A percentile compares a stretch with the other conserved stretches of the same genome.
phyloP scores from a whole-genome alignment of 2,113 vertebrate genomes.

The Mystacornis crossleyi region DNA sequence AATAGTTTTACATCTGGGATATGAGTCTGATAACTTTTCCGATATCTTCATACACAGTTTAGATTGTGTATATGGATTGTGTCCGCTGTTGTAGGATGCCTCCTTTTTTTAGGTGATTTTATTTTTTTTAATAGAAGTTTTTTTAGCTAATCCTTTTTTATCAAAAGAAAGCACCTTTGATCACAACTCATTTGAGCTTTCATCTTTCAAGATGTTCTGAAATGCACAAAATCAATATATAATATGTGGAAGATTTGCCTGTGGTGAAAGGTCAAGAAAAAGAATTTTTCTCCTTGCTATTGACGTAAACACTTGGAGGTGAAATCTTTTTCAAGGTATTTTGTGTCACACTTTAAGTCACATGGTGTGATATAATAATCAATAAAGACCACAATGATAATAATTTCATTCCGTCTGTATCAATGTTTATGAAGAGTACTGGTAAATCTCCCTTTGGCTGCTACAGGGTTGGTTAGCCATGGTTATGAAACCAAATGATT shows the following conservation, averaged over 20 bases:
- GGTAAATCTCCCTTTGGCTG: background rate
- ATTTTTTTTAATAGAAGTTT: background rate
- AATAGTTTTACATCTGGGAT: background rate
- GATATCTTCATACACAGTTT: background rate
- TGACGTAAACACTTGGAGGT: conserved; percentile 8
- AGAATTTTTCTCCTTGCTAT: conserved; percentile 12
- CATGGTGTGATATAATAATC: conserved; percentile 15
- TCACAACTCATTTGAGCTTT: conserved; percentile 28
- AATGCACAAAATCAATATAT: conserved; percentile 42
- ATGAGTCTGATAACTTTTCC: background rate
- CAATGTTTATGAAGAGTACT: background rate
- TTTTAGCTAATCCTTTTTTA: conserved; percentile 1
- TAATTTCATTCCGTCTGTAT: conserved; percentile 4
- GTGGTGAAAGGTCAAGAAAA: conserved; percentile 29
- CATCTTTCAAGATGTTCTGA: conserved; percentile 3
- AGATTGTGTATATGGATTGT: background rate
- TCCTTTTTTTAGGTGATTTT: background rate
- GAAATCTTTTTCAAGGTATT: conserved; percentile 8
- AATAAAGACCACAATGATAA: background rate
- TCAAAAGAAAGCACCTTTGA: background rate
- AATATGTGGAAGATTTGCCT: conserved; percentile 33
- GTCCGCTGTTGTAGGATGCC: background rate
- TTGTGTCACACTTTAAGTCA: conserved; percentile 25
- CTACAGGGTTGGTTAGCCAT: background rate
- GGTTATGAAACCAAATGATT: background rate